phyloP scores from a whole-genome alignment of 2,797 vertebrate genomes.

The Odontamblyopus lacepedii region DNA sequence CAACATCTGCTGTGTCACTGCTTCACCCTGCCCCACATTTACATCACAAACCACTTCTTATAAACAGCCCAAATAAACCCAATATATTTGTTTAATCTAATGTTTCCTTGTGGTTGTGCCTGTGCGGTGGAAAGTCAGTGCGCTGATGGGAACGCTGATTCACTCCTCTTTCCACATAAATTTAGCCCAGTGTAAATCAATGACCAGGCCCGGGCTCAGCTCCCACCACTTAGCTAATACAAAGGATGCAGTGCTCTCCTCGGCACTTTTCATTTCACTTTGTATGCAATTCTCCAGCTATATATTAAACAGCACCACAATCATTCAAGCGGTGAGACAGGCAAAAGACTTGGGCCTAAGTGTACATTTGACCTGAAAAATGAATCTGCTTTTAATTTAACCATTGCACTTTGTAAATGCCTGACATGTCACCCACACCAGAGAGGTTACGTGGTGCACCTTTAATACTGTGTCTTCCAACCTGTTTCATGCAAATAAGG shows the following conservation, averaged over 20 bases:
- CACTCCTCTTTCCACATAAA: conserved; percentile 9
- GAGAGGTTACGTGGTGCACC: too few species aligned
- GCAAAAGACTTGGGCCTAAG: too few species aligned
- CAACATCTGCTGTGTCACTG: conserved; percentile 6
- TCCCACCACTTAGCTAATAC: conserved; percentile 9
- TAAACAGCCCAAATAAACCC: conserved; percentile 1
- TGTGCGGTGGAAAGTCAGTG: not conserved
- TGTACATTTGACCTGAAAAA: too few species aligned
- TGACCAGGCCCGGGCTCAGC: not conserved
- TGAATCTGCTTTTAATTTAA: too few species aligned
- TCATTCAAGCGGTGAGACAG: not conserved
- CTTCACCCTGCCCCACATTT: not conserved
- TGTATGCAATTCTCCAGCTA: not conserved
- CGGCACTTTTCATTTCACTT: conserved; percentile 1
- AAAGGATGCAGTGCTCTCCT: not conserved
- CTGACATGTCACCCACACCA: too few species aligned
- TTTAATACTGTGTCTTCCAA: too few species aligned
- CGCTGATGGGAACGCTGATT: conserved; percentile 11
- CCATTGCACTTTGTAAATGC: too few species aligned
- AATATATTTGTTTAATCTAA: not conserved
- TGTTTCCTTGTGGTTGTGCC: not conserved
- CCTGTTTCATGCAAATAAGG: too few species aligned
- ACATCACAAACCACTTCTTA: not conserved
- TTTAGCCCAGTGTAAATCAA: conserved; percentile 10
- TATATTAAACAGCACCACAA: not conserved